Evolutionary conservation across 2,797 vertebrate species (phyloP).

Genomic region (Erethizon dorsatum): DNA sequence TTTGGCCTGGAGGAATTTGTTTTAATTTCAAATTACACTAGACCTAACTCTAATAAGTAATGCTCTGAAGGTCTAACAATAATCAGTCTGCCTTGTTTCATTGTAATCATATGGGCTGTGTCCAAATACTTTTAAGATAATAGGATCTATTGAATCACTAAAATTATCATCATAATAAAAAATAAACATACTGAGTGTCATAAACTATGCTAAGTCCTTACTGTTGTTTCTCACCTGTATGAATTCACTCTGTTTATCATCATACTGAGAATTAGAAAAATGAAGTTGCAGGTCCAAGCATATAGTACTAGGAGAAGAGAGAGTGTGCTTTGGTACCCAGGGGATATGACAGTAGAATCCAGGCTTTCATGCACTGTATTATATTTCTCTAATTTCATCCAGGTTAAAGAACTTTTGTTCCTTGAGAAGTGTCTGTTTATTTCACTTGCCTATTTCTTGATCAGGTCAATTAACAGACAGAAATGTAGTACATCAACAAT

Average conservation of each 20-base stretch:
- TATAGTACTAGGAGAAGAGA: background rate
- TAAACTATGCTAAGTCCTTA: conserved; percentile 15
- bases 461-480: background rate
- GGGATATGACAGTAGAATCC: background rate
- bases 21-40: background rate
- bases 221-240: background rate
- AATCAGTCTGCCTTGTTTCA: background rate
- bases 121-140: conserved; percentile 17
- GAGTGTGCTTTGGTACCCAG: background rate
- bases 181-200: background rate
- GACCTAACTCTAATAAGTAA: background rate
- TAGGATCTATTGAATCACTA: conserved; percentile 32
- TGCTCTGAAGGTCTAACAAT: background rate
- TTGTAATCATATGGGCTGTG: conserved; percentile 25
- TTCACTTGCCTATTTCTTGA: background rate
- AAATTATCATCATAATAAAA: conserved; percentile 53
- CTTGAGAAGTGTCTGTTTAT: background rate
- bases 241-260: conserved; percentile 34
- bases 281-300: background rate
- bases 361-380: background rate
- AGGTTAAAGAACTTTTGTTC: background rate
- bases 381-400: background rate
- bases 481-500: background rate
- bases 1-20: background rate
- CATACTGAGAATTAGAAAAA: background rate